Evolutionary conservation across 1,140 invertebrate species (phyloP).

Genomic region (Eriocheir sinensis): DNA sequence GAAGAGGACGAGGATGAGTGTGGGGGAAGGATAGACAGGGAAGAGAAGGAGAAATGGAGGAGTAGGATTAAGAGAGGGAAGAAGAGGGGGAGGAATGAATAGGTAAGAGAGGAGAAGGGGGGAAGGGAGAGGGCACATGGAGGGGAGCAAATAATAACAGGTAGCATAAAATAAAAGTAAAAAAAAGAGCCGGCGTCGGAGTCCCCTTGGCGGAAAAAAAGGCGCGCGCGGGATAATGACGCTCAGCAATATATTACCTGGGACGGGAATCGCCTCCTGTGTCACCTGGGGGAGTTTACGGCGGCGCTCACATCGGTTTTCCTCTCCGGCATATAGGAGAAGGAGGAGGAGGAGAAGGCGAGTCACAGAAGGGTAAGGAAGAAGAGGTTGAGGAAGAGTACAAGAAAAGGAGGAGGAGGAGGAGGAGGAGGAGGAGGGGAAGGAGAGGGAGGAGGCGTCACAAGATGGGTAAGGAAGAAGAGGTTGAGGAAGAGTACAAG

Average conservation of each 20-base stretch:
- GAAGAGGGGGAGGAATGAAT: no score
- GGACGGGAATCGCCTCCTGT: neutral
- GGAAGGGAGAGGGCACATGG: no score
- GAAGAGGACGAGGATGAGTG: no score
- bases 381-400: neutral
- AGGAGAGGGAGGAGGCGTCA: neutral
- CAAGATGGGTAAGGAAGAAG: no score
- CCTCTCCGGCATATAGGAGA: neutral
- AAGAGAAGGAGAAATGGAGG: no score
- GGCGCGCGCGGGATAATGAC: neutral
- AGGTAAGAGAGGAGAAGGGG: no score
- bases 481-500: no score
- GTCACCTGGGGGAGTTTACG: neutral
- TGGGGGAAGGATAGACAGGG: no score
- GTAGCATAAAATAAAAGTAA: neutral
- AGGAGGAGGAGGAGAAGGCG: neutral
- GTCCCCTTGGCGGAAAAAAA: neutral
- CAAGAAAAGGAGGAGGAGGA: neutral
- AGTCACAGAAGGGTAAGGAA: no score
- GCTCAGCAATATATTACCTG: slow-evolving; percentile 13
- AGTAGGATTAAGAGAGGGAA: no score
- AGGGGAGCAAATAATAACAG: no score
- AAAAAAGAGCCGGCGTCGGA: neutral
- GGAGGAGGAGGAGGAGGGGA: no score
- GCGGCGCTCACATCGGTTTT: slow-evolving; percentile 19